Conservation (phyloP, 1,140 invertebrate genomes). For the Ylistrum balloti region DNA sequence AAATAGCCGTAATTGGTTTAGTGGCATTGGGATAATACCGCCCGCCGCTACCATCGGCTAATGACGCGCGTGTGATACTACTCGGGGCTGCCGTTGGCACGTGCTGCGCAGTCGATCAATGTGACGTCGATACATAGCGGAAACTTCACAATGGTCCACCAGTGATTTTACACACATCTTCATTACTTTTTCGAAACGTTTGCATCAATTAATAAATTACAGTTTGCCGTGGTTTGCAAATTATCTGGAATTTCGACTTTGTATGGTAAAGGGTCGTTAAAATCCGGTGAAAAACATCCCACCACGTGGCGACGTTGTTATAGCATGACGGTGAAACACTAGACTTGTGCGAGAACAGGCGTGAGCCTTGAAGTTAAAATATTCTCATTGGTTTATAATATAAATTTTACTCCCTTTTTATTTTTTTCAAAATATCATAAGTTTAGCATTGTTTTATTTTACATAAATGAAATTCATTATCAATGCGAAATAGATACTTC, state of each 20-base stretch:
- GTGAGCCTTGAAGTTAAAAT: neutral
- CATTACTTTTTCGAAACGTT: constrained; percentile 14
- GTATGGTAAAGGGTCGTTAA: neutral
- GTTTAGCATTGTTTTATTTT: neutral
- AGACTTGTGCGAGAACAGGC: constrained; percentile 23
- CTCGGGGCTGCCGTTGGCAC: constrained; percentile 15
- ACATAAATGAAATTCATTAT: neutral
- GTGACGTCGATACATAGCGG: constrained; percentile 25
- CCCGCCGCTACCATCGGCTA: constrained; percentile 29
- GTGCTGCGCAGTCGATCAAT: constrained; percentile 31
- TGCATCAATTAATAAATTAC: constrained; percentile 31
- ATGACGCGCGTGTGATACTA: constrained; percentile 32
- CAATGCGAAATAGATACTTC: neutral
- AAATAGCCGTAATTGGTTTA: constrained; percentile 55
- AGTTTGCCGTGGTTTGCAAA: neutral
- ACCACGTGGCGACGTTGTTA: neutral
- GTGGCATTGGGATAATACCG: constrained; percentile 11
- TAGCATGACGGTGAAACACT: neutral
- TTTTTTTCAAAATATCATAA: neutral
- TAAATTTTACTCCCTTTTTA: neutral
- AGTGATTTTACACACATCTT: constrained; percentile 39
- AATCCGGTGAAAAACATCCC: neutral
- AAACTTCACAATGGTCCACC: constrained; percentile 32
- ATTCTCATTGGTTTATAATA: neutral
- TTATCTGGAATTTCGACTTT: constrained; percentile 35